Percentiles rank a stretch among this genome's conserved stretches.
Conservation (phyloP, 2,888 invertebrate genomes). For the Limnephilus marmoratus region DNA sequence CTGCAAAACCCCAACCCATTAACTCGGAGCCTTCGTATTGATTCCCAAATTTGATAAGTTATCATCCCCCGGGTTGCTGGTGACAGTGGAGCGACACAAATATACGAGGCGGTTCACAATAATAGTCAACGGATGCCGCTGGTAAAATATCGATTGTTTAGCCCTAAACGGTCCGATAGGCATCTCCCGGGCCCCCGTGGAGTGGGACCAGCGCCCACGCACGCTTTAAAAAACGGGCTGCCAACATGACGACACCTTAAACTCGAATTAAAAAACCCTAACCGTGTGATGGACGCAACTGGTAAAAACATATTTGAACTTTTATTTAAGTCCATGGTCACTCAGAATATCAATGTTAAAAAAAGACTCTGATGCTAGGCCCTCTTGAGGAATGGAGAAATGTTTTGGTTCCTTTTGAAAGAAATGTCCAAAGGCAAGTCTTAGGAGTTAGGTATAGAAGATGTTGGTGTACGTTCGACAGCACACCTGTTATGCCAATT, state of each 20-base stretch:
- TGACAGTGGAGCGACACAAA: slow-evolving; percentile 45
- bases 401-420: no score
- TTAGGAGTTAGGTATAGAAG: neutral
- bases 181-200: slow-evolving; percentile 55
- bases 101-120: slow-evolving; percentile 30
- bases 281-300: neutral
- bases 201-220: slow-evolving; percentile 34
- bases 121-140: slow-evolving; percentile 51
- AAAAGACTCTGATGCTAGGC: neutral
- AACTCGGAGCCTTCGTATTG: neutral
- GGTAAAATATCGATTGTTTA: slow-evolving; percentile 62
- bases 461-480: neutral
- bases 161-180: slow-evolving; percentile 61
- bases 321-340: neutral
- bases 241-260: neutral
- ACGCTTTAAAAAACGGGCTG: slow-evolving; percentile 37
- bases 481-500: neutral
- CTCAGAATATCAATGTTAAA: neutral
- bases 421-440: neutral
- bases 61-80: neutral
- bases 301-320: neutral
- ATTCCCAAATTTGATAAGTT: neutral
- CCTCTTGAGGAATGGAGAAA: neutral
- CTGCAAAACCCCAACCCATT: neutral
- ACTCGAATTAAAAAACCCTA: neutral